Evolutionary conservation across 2,797 vertebrate genomes (phyloP).

Genomic region (Pampus argenteus): DNA sequence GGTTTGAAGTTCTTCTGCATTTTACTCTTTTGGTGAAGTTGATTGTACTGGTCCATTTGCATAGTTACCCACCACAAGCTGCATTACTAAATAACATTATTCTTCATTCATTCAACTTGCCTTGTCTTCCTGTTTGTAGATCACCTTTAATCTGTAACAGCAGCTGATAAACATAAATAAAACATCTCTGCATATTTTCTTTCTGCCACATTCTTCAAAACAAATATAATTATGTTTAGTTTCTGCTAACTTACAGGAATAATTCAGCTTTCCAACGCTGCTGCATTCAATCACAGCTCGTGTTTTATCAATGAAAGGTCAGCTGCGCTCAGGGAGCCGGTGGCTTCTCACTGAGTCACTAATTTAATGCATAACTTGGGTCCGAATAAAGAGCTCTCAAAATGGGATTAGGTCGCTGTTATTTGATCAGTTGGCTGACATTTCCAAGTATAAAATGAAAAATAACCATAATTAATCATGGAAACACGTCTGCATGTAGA

Average conservation of each 20-base stretch:
- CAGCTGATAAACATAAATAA: neutral
- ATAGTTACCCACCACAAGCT: too few species aligned
- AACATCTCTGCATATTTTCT: neutral
- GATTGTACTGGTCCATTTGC: too few species aligned
- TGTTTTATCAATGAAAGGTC: constrained; percentile 49
- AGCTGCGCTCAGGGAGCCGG: neutral
- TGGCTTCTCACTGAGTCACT: constrained; percentile 32
- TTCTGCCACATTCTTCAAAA: constrained; percentile 3
- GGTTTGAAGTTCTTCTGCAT: too few species aligned
- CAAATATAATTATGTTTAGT: constrained; percentile 14
- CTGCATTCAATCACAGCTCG: constrained; percentile 14
- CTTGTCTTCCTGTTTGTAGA: neutral
- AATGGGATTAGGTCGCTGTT: constrained; percentile 37
- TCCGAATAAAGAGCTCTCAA: constrained; percentile 45
- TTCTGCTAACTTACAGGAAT: constrained; percentile 1
- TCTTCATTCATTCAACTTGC: too few species aligned
- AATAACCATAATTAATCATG: constrained; percentile 68
- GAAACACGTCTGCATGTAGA: constrained; percentile 43
- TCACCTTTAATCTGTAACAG: too few species aligned
- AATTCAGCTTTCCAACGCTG: neutral
- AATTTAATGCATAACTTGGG: constrained; percentile 54
- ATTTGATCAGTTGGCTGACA: constrained; percentile 54
- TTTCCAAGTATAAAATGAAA: constrained; percentile 54
- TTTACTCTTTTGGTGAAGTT: too few species aligned
- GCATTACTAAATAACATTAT: too few species aligned